Evolutionary conservation across 2,113 vertebrate genomes (phyloP).

Genomic region (Cebus imitator): DNA sequence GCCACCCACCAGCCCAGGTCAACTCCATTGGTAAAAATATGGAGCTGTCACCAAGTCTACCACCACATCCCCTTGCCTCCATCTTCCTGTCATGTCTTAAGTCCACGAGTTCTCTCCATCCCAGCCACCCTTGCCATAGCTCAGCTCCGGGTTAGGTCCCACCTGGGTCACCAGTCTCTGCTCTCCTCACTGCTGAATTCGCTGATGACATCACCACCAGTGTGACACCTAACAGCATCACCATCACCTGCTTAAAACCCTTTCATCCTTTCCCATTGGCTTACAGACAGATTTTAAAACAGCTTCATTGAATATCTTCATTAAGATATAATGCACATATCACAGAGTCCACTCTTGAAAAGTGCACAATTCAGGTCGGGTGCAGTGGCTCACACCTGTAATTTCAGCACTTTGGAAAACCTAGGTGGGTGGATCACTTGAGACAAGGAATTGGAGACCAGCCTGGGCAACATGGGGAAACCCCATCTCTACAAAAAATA

Average conservation of each 20-base stretch:
- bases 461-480: too few species aligned
- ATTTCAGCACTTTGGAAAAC: too few species aligned
- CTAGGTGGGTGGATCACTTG: too few species aligned
- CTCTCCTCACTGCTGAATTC: not conserved
- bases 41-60: not conserved
- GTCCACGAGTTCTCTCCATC: not conserved
- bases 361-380: too few species aligned
- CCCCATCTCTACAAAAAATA: too few species aligned
- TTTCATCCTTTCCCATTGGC: not conserved
- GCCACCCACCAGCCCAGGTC: not conserved
- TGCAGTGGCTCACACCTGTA: too few species aligned
- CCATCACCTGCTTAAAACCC: not conserved
- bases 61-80: not conserved
- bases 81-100: not conserved
- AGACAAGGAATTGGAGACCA: too few species aligned
- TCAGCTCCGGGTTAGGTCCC: not conserved
- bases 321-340: not conserved
- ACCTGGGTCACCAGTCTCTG: not conserved
- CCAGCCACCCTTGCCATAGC: not conserved
- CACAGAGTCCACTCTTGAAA: not conserved
- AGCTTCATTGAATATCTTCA: not conserved
- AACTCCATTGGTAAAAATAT: not conserved
- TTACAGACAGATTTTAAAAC: not conserved
- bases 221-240: not conserved
- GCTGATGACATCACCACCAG: too few species aligned